Percentiles rank a stretch among this genome's conserved stretches.
Conservation (phyloP, 2,797 vertebrate genomes). For the Holocentrus rufus region DNA sequence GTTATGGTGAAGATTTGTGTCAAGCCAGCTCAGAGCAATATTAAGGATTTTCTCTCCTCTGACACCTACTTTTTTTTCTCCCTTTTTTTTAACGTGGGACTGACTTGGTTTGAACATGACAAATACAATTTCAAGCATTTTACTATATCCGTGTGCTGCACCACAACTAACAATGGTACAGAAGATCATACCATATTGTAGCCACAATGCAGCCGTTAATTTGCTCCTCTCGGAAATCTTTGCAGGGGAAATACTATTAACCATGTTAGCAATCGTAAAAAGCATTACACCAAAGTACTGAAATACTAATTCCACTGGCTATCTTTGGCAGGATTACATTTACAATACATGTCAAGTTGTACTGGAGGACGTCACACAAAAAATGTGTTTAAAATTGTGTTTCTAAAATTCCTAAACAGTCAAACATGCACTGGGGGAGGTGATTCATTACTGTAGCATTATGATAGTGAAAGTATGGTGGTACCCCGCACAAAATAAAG, state of each 20-base stretch:
- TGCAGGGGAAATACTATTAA: slow-evolving; percentile 64
- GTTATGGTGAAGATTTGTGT: slow-evolving; percentile 76
- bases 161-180: slow-evolving; percentile 63
- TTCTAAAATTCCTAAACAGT: slow-evolving; percentile 63
- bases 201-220: slow-evolving; percentile 67
- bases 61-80: slow-evolving; percentile 62
- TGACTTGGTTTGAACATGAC: slow-evolving; percentile 71
- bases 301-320: slow-evolving; percentile 58
- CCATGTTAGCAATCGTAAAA: slow-evolving; percentile 38
- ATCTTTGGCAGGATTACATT: slow-evolving; percentile 71
- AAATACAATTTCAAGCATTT: slow-evolving; percentile 74
- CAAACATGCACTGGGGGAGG: slow-evolving; percentile 50
- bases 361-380: slow-evolving; percentile 53
- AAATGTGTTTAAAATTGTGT: slow-evolving; percentile 67
- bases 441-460: slow-evolving; percentile 64
- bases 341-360: slow-evolving; percentile 67
- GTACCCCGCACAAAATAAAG: slow-evolving; percentile 42
- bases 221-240: slow-evolving; percentile 55
- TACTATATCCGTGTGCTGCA: slow-evolving; percentile 47
- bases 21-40: slow-evolving; percentile 64
- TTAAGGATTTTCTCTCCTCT: slow-evolving; percentile 73
- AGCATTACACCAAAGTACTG: slow-evolving; percentile 47
- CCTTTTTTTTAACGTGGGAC: slow-evolving; percentile 38
- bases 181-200: slow-evolving; percentile 14
- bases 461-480: slow-evolving; percentile 57